These are phyloP conservation scores for Cephus nigrinus DNA, from an alignment of 2,888 invertebrate species.

Conservation along the genomic window DNA sequence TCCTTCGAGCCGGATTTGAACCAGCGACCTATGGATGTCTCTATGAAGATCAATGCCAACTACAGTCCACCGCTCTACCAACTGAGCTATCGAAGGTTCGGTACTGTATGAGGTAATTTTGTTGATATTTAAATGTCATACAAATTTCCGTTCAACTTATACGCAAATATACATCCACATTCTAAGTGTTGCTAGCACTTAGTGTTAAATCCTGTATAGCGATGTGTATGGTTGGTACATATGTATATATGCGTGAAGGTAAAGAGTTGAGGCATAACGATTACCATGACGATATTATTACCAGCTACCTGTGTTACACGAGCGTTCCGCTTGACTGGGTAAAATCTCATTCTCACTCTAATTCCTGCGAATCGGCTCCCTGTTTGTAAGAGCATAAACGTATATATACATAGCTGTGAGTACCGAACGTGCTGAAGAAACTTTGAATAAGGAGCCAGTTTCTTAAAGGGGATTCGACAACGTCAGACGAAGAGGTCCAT, in stretches of 20 bases:
- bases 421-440: neutral
- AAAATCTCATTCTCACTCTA: slow-evolving; percentile 28
- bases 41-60: slow-evolving; percentile 32
- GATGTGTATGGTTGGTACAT: neutral
- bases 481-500: slow-evolving; percentile 1
- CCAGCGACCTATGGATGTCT: slow-evolving; percentile 65
- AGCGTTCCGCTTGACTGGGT: slow-evolving; percentile 33
- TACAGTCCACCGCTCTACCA: slow-evolving; percentile 67
- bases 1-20: slow-evolving; percentile 65
- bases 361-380: slow-evolving; percentile 1
- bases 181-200: neutral
- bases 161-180: neutral
- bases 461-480: neutral
- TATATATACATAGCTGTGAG: neutral
- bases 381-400: neutral
- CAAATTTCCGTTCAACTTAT: neutral
- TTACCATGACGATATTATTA: neutral
- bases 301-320: slow-evolving; percentile 37
- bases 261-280: neutral
- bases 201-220: neutral
- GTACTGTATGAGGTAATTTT: too few relatives aligned
- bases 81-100: slow-evolving; percentile 64
- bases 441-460: neutral
- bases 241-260: neutral
- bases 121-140: neutral